Base-by-base conservation (phyloP, 2,797 vertebrate genomes). In the Rhinogobio ventralis region DNA sequence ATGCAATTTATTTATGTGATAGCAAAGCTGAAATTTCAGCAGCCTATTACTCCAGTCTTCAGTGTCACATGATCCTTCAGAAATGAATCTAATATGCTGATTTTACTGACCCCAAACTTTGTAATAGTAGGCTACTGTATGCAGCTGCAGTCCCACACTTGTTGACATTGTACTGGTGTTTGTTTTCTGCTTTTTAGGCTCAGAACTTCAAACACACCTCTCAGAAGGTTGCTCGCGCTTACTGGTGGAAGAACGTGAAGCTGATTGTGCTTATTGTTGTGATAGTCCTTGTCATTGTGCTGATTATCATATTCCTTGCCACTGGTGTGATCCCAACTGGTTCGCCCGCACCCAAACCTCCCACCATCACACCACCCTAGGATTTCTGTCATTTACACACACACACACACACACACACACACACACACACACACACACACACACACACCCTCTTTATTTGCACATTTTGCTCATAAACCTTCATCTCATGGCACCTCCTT, bases 211-310 rank as follows among this genome's bases (percentile, higher is more conserved):
- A 96, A 93, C 97, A 97, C 17, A 98, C 97, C 0, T 96, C 97
- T 0, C 95, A 96, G 91, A 98, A 97, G 90, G 96, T 98, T 88
- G 96, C 96, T 2, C 95, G 97, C 0, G 93, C 95, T 45, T 97
- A 96, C 93, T 98, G 97, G 97, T 98, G 97, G 97, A 97, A 97
- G 92, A 98, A 98, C 3, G 93, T 96, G 74, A 99, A 98, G 95
- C 92, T 99, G 93, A 88, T 97, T 0, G 88, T 95, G 55, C 39
- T 96, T 74, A 97, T 98, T 23, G 91, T 97, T 2, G 92, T 97
- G 20, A 75, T 97, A 0, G 96, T 97, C 3, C 87, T 91, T 28
- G 78, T 97, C 92, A 92, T 99, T 77, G 0, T 99, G 83, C 91
- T 97, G 89, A 89, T 98, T 91, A 97, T 98, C 80, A 91, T 97